Percentiles rank a stretch among this genome's conserved stretches.
Evolutionary conservation across 2,113 vertebrate genomes (phyloP).

Genomic region (Pipra filicauda): DNA sequence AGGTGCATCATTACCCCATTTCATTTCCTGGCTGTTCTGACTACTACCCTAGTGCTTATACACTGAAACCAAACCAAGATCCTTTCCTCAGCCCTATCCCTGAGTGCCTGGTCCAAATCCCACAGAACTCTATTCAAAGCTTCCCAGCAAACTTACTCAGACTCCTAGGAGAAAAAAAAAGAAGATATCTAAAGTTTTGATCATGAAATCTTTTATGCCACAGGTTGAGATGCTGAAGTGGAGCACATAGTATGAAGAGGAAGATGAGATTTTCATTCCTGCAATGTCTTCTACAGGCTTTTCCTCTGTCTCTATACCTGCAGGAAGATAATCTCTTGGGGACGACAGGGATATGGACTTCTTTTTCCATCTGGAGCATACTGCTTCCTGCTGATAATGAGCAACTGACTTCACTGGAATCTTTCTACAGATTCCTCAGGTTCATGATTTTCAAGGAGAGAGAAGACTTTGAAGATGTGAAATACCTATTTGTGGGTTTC

Average conservation of each 20-base stretch:
- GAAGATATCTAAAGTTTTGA: not conserved
- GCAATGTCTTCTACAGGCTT: not conserved
- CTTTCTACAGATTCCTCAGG: not conserved
- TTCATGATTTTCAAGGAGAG: not conserved
- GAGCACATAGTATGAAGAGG: not conserved
- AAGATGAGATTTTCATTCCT: not conserved
- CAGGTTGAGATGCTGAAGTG: not conserved
- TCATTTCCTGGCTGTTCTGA: constrained; percentile 53
- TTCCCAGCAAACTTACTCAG: not conserved
- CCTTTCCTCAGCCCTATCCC: not conserved
- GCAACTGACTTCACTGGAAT: not conserved
- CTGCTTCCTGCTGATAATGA: not conserved
- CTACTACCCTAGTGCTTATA: not conserved
- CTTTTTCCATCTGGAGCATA: not conserved
- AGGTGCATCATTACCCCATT: constrained; percentile 59
- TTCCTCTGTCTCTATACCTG: not conserved
- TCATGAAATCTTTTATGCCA: not conserved
- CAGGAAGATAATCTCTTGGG: not conserved
- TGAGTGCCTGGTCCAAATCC: not conserved
- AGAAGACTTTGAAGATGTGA: not conserved
- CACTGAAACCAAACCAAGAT: not conserved
- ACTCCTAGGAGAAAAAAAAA: not conserved
- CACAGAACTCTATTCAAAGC: not conserved
- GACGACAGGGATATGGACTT: not conserved
- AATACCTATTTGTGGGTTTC: not conserved